These are phyloP conservation scores for Lumbricus terrestris DNA, from an alignment of 2,888 invertebrate species.

Conservation along the genomic window DNA sequence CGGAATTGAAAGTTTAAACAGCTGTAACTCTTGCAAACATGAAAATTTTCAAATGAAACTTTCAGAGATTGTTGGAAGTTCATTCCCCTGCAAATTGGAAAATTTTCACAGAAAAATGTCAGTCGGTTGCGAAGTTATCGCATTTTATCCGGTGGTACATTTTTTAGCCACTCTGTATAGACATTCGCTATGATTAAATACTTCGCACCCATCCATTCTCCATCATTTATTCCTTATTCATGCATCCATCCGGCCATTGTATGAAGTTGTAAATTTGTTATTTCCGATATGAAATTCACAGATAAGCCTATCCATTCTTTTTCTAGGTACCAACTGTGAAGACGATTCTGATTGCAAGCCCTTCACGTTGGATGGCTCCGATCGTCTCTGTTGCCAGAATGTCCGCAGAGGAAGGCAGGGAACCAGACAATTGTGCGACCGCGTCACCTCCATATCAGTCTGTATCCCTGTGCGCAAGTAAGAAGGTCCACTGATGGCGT, in stretches of 20 bases:
- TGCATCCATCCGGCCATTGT: too few relatives aligned
- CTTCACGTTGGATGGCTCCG: conserved; percentile 15
- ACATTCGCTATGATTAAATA: neutral
- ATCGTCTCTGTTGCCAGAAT: conserved; percentile 30
- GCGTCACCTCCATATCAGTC: conserved; percentile 25
- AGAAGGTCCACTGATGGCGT: neutral
- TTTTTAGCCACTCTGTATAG: too few relatives aligned
- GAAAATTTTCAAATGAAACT: too few relatives aligned
- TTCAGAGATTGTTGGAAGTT: too few relatives aligned
- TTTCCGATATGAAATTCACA: neutral
- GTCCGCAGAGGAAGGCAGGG: conserved; percentile 28
- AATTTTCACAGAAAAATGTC: too few relatives aligned
- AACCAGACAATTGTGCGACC: conserved; percentile 28
- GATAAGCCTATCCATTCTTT: too few relatives aligned
- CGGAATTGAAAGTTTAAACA: too few relatives aligned
- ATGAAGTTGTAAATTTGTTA: neutral
- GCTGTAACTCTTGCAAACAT: too few relatives aligned
- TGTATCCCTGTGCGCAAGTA: conserved; percentile 22
- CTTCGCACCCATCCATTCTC: neutral
- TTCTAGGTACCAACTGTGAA: conserved; percentile 23
- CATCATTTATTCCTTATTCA: too few relatives aligned
- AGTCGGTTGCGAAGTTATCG: too few relatives aligned
- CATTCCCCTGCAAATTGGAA: too few relatives aligned
- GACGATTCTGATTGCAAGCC: conserved; percentile 26
- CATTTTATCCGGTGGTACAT: too few relatives aligned